Percentiles rank a stretch among this genome's conserved stretches.
phyloP scores from a whole-genome alignment of 2,797 vertebrate genomes.

The Leuciscus waleckii region DNA sequence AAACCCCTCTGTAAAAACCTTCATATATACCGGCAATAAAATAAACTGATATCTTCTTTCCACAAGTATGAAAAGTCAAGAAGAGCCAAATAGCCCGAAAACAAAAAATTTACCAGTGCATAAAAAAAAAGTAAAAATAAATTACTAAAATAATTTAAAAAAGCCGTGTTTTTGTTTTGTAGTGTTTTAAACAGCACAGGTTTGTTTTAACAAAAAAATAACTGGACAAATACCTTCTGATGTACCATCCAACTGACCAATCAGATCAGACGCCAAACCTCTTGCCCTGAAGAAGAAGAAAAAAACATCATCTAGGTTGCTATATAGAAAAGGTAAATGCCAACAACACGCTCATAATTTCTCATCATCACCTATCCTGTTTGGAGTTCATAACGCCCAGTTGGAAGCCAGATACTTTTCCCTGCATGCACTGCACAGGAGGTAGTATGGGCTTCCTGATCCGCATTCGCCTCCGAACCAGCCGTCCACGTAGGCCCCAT shows the following conservation, averaged over 20 bases:
- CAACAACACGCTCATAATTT: neutral
- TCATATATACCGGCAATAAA: too few species aligned
- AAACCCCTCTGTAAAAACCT: neutral
- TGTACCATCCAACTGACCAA: slow-evolving; percentile 79
- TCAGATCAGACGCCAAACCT: slow-evolving; percentile 81
- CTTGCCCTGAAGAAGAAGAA: slow-evolving; percentile 68
- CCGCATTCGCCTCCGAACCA: slow-evolving; percentile 87
- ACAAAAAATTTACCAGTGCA: neutral
- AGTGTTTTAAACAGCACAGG: neutral
- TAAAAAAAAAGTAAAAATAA: neutral
- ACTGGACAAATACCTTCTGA: slow-evolving; percentile 76
- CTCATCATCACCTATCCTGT: slow-evolving; percentile 72
- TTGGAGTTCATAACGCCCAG: slow-evolving; percentile 70
- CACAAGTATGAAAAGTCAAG: neutral
- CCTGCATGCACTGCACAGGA: slow-evolving; percentile 81
- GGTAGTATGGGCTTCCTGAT: slow-evolving; percentile 85
- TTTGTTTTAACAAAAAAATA: neutral
- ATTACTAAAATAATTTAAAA: too few species aligned
- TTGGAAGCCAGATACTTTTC: slow-evolving; percentile 81
- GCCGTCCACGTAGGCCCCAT: slow-evolving; percentile 83
- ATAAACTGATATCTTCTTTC: neutral
- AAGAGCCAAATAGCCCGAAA: neutral
- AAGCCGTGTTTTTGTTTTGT: too few species aligned
- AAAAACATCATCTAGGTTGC: neutral
- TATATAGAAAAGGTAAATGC: neutral